Evolutionary conservation across 2,888 invertebrate species (phyloP), one percentile per base, ranked within the genome.

Genomic region (Noctua janthina): DNA sequence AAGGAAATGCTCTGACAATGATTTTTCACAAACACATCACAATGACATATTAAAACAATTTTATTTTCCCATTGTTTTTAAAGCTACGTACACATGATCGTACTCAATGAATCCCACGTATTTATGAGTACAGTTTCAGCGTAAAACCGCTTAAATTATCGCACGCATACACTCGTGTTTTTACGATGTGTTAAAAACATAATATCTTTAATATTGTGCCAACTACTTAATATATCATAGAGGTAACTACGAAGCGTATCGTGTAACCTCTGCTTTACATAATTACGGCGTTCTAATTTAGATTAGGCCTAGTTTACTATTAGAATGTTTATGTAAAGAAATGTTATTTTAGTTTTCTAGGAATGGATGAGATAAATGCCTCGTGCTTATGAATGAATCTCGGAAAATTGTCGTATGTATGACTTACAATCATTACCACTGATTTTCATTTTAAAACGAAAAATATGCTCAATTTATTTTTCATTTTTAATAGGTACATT

Each of bases 181-280:
- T 93, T 92, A 94, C 89, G 91, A 92, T 87, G 88, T 91, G 92
- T 91, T 91, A 91, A 90, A 91, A 93, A 86, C 84, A 86, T 92
- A 79, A 89, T 86, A 79, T 89, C 89, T 91, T 87, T 88, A 88
- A 89, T 83, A 87, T 87, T 86, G 79, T 83, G 81, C 85, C 90
- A 84, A 89, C 79, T 83, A 86, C 74, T 73, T 86, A 81, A 82
- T 88, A 72, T 84, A 85, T 81, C 84, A 90, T 87, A 84, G 81
- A 84, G 80, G 75, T 87, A 85, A 83, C 76, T 80, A 76, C 66
- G 43, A 70, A 29, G 3, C 69, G 77, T 71, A 78, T 81, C 82
- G 76, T 80, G 76, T 90, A 89, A 86, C 84, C 79, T 82, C 78
- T n/a, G 71, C 68, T 78, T 89, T 87, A 78, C 78, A 51, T 76